A percentile compares a stretch with the other conserved stretches of the same genome.
These are phyloP conservation scores for Pomatorhinus ruficollis DNA, from an alignment of 2,113 vertebrate genomes.

Conservation along the genomic window DNA sequence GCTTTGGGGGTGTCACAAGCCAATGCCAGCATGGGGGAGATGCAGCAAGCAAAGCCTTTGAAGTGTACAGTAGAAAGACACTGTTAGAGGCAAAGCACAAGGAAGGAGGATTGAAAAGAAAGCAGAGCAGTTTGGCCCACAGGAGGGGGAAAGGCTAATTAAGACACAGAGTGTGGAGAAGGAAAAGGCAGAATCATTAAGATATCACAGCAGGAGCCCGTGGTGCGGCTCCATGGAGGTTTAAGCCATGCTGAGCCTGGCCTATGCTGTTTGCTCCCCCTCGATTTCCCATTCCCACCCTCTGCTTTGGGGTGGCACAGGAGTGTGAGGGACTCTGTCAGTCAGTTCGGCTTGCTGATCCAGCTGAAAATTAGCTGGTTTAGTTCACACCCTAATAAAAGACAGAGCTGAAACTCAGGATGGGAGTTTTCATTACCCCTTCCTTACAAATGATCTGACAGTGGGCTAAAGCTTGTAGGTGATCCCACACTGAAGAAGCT, in stretches of 20 bases:
- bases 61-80: conserved; percentile 56
- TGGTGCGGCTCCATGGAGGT: not conserved
- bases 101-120: conserved; percentile 39
- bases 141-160: conserved; percentile 62
- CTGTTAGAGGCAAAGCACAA: conserved; percentile 7
- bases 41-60: conserved; percentile 32
- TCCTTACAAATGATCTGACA: not conserved
- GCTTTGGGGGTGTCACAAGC: not conserved
- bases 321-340: not conserved
- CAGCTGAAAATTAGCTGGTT: not conserved
- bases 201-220: conserved; percentile 28
- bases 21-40: not conserved
- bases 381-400: not conserved
- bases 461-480: not conserved
- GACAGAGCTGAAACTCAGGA: not conserved
- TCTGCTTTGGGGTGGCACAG: not conserved
- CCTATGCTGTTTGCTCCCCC: not conserved
- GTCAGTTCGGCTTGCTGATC: not conserved
- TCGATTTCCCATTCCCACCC: not conserved
- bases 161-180: not conserved
- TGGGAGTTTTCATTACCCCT: not conserved
- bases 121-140: conserved; percentile 45
- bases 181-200: conserved; percentile 48
- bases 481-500: not conserved
- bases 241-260: not conserved